phyloP scores from a whole-genome alignment of 1,140 invertebrate genomes.

The Ooceraea biroi region DNA sequence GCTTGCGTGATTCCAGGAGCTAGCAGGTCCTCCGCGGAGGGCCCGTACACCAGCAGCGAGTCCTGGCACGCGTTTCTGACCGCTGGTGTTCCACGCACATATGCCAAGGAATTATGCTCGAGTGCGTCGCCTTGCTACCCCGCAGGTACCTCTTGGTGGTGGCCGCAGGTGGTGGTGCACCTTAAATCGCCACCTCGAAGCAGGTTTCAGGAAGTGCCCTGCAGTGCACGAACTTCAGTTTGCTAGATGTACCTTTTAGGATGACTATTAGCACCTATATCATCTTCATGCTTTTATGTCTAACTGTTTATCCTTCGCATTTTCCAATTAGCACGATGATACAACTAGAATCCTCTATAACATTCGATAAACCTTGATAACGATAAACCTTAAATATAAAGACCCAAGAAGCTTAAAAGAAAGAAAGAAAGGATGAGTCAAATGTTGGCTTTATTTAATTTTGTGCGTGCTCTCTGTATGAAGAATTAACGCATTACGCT shows the following conservation, averaged over 20 bases:
- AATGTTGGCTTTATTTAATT: not conserved
- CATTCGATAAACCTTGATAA: no score
- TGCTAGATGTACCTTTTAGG: conserved; percentile 1
- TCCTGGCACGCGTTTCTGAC: conserved; percentile 70
- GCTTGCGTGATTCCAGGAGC: conserved; percentile 82
- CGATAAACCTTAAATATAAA: no score
- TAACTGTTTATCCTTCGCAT: not conserved
- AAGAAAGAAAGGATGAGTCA: no score
- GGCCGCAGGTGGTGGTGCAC: conserved; percentile 82
- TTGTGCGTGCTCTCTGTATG: not conserved
- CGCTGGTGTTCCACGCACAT: conserved; percentile 75
- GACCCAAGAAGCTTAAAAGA: no score
- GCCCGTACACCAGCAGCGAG: conserved; percentile 30
- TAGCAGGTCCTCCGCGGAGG: conserved; percentile 75
- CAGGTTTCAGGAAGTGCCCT: conserved; percentile 60
- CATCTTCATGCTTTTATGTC: not conserved
- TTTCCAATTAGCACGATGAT: not conserved
- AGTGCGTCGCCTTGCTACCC: conserved; percentile 78
- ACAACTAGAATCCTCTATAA: no score
- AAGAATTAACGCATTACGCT: conserved; percentile 25
- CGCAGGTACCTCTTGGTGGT: conserved; percentile 76
- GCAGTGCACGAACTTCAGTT: not conserved
- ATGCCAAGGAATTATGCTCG: conserved; percentile 83
- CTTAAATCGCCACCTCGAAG: conserved; percentile 73
- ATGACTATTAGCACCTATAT: not conserved